Percentiles rank a stretch among this genome's conserved stretches.
Conservation (phyloP, 2,113 vertebrate genomes). For the Meles meles region DNA sequence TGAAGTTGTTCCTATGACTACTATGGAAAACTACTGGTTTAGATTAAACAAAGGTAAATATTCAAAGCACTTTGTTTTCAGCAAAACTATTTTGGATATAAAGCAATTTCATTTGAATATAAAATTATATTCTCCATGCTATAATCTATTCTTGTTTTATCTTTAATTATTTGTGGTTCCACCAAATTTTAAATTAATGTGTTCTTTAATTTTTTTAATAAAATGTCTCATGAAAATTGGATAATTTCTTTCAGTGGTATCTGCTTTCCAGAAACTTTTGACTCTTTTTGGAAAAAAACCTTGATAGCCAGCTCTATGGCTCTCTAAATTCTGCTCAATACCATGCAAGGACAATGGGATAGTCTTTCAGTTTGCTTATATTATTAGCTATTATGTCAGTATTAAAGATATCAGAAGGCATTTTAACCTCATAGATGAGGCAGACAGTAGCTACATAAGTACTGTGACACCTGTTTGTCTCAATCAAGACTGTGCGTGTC, state of each 20-base stretch:
- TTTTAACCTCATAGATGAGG: constrained; percentile 63
- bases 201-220: neutral
- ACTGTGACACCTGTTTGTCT: constrained; percentile 76
- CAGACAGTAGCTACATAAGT: constrained; percentile 61
- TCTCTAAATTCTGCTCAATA: constrained; percentile 70
- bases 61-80: constrained; percentile 27
- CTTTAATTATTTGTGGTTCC: constrained; percentile 18
- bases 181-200: constrained; percentile 10
- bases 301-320: constrained; percentile 1
- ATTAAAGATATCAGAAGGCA: constrained; percentile 75
- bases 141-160: constrained; percentile 1
- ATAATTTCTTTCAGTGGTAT: constrained; percentile 50
- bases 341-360: constrained; percentile 82
- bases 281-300: constrained; percentile 37
- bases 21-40: constrained; percentile 32
- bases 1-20: neutral
- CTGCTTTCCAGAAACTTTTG: constrained; percentile 50
- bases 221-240: constrained; percentile 18
- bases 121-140: constrained; percentile 21
- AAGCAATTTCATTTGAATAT: constrained; percentile 22
- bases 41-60: constrained; percentile 7
- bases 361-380: constrained; percentile 81
- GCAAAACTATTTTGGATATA: constrained; percentile 15
- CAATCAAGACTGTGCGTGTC: constrained; percentile 52
- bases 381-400: constrained; percentile 84